A percentile compares a stretch with the other conserved stretches of the same genome.
These are phyloP conservation scores for Loris lydekkerianus DNA, from an alignment of 2,797 vertebrate genomes.

Conservation along the genomic window DNA sequence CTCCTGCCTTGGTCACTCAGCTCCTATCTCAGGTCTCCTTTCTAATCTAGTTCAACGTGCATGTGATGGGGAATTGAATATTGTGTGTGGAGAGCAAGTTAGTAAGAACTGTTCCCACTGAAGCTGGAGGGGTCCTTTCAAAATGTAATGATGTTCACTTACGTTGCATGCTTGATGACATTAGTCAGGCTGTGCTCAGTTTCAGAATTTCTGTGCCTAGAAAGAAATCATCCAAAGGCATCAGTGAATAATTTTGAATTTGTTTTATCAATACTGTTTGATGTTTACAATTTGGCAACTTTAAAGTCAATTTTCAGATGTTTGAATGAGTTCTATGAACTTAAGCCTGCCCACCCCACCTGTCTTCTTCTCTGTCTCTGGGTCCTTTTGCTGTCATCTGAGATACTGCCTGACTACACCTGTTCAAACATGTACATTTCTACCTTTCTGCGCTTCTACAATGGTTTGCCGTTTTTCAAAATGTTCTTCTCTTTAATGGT, in stretches of 20 bases:
- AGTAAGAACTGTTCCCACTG: no score
- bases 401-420: background rate
- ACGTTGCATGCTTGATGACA: background rate
- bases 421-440: background rate
- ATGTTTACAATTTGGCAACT: background rate
- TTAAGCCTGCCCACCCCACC: no score
- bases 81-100: fast-evolving
- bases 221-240: background rate
- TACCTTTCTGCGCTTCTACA: background rate
- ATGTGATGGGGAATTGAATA: fast-evolving
- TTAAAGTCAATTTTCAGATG: background rate
- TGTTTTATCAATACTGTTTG: slow-evolving; percentile 18
- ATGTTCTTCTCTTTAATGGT: background rate
- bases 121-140: no score
- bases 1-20: no score
- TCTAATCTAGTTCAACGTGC: fast-evolving
- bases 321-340: background rate
- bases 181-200: background rate
- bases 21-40: background rate
- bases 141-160: background rate
- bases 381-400: background rate
- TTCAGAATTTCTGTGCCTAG: background rate
- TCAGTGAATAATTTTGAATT: background rate
- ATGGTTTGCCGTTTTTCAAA: background rate
- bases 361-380: background rate